These are phyloP conservation scores for Orthonevra nobilis DNA, from an alignment of 2,888 invertebrate genomes.

Conservation along the genomic window DNA sequence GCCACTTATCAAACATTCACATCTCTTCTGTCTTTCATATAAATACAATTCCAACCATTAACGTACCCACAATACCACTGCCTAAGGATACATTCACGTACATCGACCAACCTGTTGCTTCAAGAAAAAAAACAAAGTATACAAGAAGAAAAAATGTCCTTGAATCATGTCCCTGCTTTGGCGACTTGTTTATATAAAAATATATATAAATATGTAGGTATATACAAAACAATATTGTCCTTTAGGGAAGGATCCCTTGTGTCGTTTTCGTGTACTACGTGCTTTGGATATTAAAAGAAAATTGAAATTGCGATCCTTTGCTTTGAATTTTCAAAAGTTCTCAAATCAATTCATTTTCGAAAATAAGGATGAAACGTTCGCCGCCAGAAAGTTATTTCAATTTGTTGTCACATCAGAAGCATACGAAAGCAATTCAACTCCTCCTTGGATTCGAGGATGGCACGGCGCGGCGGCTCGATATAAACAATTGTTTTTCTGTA, in stretches of 20 bases:
- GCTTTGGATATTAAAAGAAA: not conserved
- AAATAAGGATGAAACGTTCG: not conserved
- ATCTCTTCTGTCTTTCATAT: not conserved
- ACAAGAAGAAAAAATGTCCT: not conserved
- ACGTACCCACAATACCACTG: too few relatives aligned
- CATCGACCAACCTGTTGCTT: not conserved
- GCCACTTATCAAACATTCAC: too few relatives aligned
- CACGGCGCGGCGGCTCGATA: too few relatives aligned
- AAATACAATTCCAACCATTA: not conserved
- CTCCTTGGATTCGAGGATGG: too few relatives aligned
- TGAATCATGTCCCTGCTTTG: not conserved
- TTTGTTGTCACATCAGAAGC: not conserved
- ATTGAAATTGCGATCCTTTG: not conserved
- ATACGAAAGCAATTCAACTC: not conserved
- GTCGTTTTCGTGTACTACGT: not conserved
- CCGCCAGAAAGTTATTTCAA: not conserved
- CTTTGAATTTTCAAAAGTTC: not conserved
- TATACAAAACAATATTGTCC: too few relatives aligned
- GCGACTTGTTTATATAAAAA: not conserved
- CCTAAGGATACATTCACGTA: not conserved
- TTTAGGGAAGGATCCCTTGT: too few relatives aligned
- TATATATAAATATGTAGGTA: too few relatives aligned
- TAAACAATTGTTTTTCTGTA: not conserved
- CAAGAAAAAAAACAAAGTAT: not conserved
- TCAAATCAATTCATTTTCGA: not conserved